Percentiles rank a stretch among this genome's conserved stretches.
phyloP scores from a whole-genome alignment of 2,888 invertebrate species.

The Nudaria mundana region DNA sequence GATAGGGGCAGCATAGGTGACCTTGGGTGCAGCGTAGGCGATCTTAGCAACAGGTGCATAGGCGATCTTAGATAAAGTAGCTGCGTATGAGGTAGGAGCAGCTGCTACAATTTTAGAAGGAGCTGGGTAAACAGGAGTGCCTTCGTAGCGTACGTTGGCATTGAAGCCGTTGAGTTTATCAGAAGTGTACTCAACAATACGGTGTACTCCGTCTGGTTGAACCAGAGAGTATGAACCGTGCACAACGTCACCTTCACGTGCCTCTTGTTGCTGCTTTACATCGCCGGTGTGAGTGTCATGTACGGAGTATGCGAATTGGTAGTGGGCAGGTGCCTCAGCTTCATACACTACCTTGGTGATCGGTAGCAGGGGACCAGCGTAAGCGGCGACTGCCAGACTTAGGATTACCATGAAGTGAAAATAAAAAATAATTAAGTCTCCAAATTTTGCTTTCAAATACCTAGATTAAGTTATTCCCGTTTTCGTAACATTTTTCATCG shows the following conservation, averaged over 20 bases:
- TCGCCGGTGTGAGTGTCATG: slow-evolving; percentile 69
- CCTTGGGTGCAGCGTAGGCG: slow-evolving; percentile 39
- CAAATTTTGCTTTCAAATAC: neutral
- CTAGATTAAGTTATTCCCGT: too few relatives aligned
- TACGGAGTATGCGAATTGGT: slow-evolving; percentile 71
- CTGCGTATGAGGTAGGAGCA: slow-evolving; percentile 33
- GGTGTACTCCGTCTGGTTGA: slow-evolving; percentile 70
- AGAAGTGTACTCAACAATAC: slow-evolving; percentile 71
- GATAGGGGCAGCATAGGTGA: slow-evolving; percentile 45
- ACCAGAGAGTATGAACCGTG: slow-evolving; percentile 73
- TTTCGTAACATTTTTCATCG: too few relatives aligned
- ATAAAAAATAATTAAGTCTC: neutral
- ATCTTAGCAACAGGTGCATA: slow-evolving; percentile 29
- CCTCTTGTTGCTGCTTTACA: slow-evolving; percentile 71
- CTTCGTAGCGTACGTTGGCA: slow-evolving; percentile 69
- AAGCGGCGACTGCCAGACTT: slow-evolving; percentile 49
- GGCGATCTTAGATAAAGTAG: slow-evolving; percentile 23
- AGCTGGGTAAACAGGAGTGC: slow-evolving; percentile 45
- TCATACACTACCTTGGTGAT: slow-evolving; percentile 55
- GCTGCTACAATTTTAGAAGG: slow-evolving; percentile 39
- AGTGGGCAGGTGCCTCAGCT: slow-evolving; percentile 61
- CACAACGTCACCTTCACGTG: slow-evolving; percentile 65
- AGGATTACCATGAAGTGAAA: slow-evolving; percentile 54
- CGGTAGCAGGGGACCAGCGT: slow-evolving; percentile 44
- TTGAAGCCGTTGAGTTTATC: slow-evolving; percentile 70